Base-by-base conservation (phyloP, 2,113 vertebrate species). In the Corapipo altera region DNA sequence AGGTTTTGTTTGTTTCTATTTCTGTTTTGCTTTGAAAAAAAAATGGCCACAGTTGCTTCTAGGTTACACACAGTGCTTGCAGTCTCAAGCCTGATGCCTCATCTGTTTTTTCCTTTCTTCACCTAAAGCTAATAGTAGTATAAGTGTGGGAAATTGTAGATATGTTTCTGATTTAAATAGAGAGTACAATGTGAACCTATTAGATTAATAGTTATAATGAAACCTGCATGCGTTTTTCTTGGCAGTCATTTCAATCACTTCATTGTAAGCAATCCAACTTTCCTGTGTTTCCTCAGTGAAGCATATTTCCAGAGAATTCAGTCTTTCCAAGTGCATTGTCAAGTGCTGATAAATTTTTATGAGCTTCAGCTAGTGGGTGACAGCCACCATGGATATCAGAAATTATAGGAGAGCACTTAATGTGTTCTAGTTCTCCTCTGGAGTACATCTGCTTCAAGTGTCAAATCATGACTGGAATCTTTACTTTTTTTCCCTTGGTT, bases 191-290 rank as follows among this genome's bases (percentile, higher is more conserved):
- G 74, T 81, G 94, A 97, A 95, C 88, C 90, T 96, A 96, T 98
- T 98, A 97, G 94, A 96, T 96, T 97, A 97, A 98, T 97, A 97
- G 96, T 97, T 97, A 92, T 93, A 97, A 97, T 97, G 97, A 98
- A 97, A 97, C 92, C 92, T 96, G 91, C 92, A 96, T 97, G 95
- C 83, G 96, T 93, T 93, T 97, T 97, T 97, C 95, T 97, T 98
- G 98, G 97, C 96, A 97, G 97, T 97, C 88, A 94, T 96, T 97
- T 97, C 97, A 97, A 95, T 97, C 95, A 93, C 54, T 95, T 97
- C 93, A 94, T 96, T 98, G 94, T 98, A 96, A 97, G 91, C 95
- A 92, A 87, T 97, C 94, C 96, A 97, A 55, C 97, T 97, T 98
- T 97, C 91, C 91, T 94, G 93, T 93, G 95, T 97, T 97, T 98